phyloP scores from a whole-genome alignment of 2,113 vertebrate genomes.

The Lynx canadensis region DNA sequence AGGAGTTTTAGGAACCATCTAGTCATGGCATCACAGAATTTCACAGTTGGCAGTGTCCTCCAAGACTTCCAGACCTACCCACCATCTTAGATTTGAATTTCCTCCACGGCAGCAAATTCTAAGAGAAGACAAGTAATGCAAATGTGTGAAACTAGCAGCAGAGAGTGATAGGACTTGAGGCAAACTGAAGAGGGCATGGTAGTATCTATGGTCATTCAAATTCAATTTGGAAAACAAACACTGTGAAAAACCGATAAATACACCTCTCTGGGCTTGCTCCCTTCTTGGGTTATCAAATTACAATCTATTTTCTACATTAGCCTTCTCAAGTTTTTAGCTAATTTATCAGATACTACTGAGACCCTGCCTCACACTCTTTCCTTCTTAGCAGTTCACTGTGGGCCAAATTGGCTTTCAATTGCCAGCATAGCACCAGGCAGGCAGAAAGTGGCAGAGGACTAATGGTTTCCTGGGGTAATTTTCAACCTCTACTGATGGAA shows the following conservation, averaged over 20 bases:
- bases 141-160: neutral
- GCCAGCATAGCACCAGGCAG: neutral
- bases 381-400: neutral
- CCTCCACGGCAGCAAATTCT: neutral
- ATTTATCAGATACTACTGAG: neutral
- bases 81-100: constrained; percentile 32
- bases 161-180: neutral
- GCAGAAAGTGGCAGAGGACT: neutral
- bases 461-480: neutral
- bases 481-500: neutral
- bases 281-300: neutral
- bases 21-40: neutral
- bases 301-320: neutral
- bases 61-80: neutral
- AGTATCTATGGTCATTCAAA: neutral
- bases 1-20: neutral
- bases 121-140: neutral
- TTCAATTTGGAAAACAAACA: neutral
- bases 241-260: neutral
- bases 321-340: neutral
- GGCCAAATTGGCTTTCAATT: neutral
- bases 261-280: neutral
- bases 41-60: neutral
- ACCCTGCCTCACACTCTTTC: neutral
- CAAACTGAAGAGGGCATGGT: neutral